Percentiles rank a stretch among this genome's conserved stretches.
Evolutionary conservation across 2,888 invertebrate species (phyloP).

Genomic region (Spisula subtruncata): DNA sequence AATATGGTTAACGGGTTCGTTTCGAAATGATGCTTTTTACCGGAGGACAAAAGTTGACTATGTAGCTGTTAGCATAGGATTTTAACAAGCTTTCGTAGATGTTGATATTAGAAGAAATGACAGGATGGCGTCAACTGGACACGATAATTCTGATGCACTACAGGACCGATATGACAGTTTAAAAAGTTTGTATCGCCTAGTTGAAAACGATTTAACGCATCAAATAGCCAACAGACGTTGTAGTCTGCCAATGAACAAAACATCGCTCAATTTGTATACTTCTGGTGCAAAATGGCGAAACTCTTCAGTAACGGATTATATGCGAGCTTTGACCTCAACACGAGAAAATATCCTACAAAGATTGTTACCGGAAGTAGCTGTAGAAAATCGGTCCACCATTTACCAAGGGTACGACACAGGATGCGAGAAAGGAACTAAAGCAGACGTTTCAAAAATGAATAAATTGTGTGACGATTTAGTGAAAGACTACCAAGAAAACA

Average conservation of each 20-base stretch:
- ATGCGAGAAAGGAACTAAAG: background rate
- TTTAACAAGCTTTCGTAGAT: background rate
- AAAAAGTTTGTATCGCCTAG: slow-evolving; percentile 41
- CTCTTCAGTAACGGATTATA: slow-evolving; percentile 38
- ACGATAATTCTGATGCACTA: background rate
- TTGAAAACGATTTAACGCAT: slow-evolving; percentile 37
- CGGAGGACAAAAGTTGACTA: too few relatives aligned
- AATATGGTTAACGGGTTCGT: too few relatives aligned
- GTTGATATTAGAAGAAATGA: background rate
- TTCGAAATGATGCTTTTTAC: too few relatives aligned
- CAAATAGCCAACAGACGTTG: slow-evolving; percentile 27
- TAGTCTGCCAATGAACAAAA: slow-evolving; percentile 22
- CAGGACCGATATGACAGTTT: slow-evolving; percentile 29
- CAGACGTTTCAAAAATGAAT: background rate
- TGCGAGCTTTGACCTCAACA: slow-evolving; percentile 30
- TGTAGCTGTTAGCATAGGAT: too few relatives aligned
- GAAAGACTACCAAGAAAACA: background rate
- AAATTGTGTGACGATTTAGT: background rate
- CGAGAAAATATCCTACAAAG: slow-evolving; percentile 35
- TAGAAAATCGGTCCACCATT: background rate
- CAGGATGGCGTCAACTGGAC: background rate
- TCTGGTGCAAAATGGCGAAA: slow-evolving; percentile 15
- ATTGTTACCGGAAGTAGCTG: slow-evolving; percentile 26
- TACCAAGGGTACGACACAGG: background rate
- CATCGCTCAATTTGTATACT: background rate